Base-by-base conservation (phyloP, 37 sponge, comb jelly and placozoan species). In the Ephydatia muelleri region DNA sequence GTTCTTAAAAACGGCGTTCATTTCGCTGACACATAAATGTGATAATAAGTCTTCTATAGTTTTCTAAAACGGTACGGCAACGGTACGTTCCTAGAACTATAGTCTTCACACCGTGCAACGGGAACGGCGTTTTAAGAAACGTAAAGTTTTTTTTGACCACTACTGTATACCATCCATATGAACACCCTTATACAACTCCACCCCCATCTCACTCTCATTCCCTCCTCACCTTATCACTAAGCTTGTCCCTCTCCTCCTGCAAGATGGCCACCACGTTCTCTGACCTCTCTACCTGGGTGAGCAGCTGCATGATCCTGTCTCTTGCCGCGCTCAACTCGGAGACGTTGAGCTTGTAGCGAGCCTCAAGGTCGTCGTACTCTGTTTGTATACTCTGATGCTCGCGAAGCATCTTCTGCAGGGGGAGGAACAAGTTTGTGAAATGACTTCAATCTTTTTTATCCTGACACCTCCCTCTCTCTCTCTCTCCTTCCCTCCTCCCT, bases 261-360 rank as follows among this genome's bases (percentile, higher is more conserved):
- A 67, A 66, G 80, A 65, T 65, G 34, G 80, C 65, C 6, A 65
- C 80, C 3, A 79, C 49, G 4, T 78, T 9, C 49, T 79, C 91
- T 5, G 69, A 68, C 70, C 81, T 70, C 68, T 91, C 87, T 26
- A 91, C 68, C 27, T 91, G 91, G 38, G 0, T n/a, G 16, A 86
- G 80, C 33, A 91, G 80, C 40, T 77, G 67, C 8, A 35, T 38
- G 16, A 91, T 91, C 0, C 91, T 31, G 38, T 91, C 91, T 66
- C 87, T 65, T 23, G 91, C 91, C 29, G 91, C 91, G 19, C 49
- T 86, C 49, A 91, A 75, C 73, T 86, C 91, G 3, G 72, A 78
- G 47, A 38, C 35, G 16, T 27, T 37, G 47, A 91, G 40, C 79
- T 70, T 79, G 75, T 73, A 91, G 35, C 86, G 87, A 26, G 27